Evolutionary conservation across 2,113 vertebrate genomes (phyloP).

Genomic region (Brienomyrus longianalis): DNA sequence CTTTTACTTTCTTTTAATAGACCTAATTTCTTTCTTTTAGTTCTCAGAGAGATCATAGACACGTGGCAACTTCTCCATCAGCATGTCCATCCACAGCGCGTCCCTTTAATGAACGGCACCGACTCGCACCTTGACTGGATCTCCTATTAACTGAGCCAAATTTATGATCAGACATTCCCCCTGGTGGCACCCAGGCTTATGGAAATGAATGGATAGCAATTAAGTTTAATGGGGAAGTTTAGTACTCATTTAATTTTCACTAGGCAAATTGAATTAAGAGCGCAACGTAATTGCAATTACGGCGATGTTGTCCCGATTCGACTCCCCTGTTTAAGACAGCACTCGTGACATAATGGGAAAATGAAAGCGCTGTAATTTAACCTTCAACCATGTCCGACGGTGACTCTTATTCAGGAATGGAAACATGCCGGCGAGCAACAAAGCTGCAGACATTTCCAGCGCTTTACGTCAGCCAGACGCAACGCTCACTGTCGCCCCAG

Average conservation of each 20-base stretch:
- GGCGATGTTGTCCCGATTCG: slow-evolving; percentile 53
- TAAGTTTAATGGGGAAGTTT: slow-evolving; percentile 73
- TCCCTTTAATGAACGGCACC: slow-evolving; percentile 16
- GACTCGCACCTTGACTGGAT: slow-evolving; percentile 19
- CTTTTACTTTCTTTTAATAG: not conserved
- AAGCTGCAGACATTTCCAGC: not conserved
- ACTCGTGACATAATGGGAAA: slow-evolving; percentile 22
- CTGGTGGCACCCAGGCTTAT: slow-evolving; percentile 59
- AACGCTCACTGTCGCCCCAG: not conserved
- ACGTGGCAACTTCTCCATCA: not conserved
- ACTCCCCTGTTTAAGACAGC: slow-evolving; percentile 47
- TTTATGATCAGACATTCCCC: slow-evolving; percentile 41
- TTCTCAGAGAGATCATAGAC: not conserved
- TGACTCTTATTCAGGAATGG: not conserved
- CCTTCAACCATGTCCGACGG: slow-evolving; percentile 19
- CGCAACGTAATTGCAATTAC: slow-evolving; percentile 62
- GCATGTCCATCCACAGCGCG: not conserved
- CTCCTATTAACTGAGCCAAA: slow-evolving; percentile 29
- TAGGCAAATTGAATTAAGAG: slow-evolving; percentile 67
- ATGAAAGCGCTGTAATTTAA: slow-evolving; percentile 29
- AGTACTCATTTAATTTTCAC: slow-evolving; percentile 69
- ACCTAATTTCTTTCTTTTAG: not conserved
- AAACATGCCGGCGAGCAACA: not conserved
- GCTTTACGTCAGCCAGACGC: not conserved
- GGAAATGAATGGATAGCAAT: slow-evolving; percentile 65